These are phyloP conservation scores for Drosophila erecta DNA, from an alignment of 1,140 invertebrate genomes.

Conservation along the genomic window DNA sequence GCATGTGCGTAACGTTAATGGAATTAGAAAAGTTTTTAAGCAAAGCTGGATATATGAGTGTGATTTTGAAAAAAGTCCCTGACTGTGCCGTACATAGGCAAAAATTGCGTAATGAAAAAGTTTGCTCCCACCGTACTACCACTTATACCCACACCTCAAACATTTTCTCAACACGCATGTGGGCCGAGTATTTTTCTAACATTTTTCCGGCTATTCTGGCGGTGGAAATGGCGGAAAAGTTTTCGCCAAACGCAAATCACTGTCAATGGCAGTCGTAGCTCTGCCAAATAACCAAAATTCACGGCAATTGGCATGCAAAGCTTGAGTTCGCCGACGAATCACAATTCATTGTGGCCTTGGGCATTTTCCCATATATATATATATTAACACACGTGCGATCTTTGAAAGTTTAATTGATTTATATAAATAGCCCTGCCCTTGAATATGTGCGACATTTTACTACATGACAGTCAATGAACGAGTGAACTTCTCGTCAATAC, in stretches of 20 bases:
- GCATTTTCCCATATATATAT: neutral
- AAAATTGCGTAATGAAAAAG: slow-evolving; percentile 81
- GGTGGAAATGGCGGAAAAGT: slow-evolving; percentile 53
- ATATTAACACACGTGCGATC: neutral
- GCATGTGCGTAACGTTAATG: slow-evolving; percentile 82
- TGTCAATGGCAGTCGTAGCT: slow-evolving; percentile 39
- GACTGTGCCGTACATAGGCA: slow-evolving; percentile 36
- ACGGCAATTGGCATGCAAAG: slow-evolving; percentile 43
- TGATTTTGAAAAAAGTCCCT: slow-evolving; percentile 67
- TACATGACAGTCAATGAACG: neutral
- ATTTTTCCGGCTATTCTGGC: slow-evolving; percentile 45
- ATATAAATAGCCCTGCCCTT: neutral
- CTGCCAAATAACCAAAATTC: slow-evolving; percentile 57
- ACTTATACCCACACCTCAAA: slow-evolving; percentile 2
- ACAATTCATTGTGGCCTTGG: slow-evolving; percentile 19
- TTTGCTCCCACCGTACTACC: slow-evolving; percentile 27
- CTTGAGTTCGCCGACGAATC: neutral
- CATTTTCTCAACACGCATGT: slow-evolving; percentile 21
- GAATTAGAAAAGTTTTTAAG: slow-evolving; percentile 82
- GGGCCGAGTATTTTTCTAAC: slow-evolving; percentile 49
- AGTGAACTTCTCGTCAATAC: neutral
- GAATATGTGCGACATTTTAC: neutral
- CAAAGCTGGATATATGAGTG: slow-evolving; percentile 66
- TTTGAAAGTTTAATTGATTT: slow-evolving; percentile 8
- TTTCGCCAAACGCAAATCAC: slow-evolving; percentile 63